Conservation (phyloP, 1,140 invertebrate species). For the Phthorimaea operculella region DNA sequence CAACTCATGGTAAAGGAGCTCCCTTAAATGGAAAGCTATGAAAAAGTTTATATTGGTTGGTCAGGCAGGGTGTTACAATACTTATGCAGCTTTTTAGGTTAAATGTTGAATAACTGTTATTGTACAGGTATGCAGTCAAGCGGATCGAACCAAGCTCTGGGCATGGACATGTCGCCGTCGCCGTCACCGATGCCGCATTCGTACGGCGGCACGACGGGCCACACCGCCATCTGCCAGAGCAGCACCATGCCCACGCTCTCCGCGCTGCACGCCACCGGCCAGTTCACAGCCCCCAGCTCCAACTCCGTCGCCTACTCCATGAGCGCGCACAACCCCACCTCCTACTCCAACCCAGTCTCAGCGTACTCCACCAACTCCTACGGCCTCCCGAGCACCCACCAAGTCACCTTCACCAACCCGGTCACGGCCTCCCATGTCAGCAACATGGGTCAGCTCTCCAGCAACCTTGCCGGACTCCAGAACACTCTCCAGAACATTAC, state of each 20-base stretch:
- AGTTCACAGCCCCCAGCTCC: constrained; percentile 65
- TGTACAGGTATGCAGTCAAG: constrained; percentile 66
- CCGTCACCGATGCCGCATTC: constrained; percentile 69
- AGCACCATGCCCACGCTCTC: constrained; percentile 72
- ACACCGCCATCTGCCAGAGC: constrained; percentile 68
- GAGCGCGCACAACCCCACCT: constrained; percentile 62
- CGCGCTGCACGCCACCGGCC: constrained; percentile 63
- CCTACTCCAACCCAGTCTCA: constrained; percentile 61
- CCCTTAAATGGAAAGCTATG: neutral
- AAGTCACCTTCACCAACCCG: constrained; percentile 68
- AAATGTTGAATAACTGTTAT: too few relatives aligned
- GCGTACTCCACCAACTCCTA: constrained; percentile 54
- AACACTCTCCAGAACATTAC: constrained; percentile 61
- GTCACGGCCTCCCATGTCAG: constrained; percentile 63
- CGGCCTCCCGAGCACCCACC: constrained; percentile 65
- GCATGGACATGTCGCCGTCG: constrained; percentile 65
- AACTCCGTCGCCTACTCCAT: constrained; percentile 63
- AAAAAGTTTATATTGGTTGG: too few relatives aligned
- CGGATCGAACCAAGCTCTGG: constrained; percentile 69
- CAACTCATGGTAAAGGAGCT: constrained; percentile 55
- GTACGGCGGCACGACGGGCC: constrained; percentile 62
- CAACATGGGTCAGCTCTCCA: constrained; percentile 64
- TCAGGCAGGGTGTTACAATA: too few relatives aligned
- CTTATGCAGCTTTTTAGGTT: too few relatives aligned
- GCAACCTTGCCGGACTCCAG: constrained; percentile 60